Conservation (phyloP, 1,140 invertebrate genomes). For the Drosophila yakuba region DNA sequence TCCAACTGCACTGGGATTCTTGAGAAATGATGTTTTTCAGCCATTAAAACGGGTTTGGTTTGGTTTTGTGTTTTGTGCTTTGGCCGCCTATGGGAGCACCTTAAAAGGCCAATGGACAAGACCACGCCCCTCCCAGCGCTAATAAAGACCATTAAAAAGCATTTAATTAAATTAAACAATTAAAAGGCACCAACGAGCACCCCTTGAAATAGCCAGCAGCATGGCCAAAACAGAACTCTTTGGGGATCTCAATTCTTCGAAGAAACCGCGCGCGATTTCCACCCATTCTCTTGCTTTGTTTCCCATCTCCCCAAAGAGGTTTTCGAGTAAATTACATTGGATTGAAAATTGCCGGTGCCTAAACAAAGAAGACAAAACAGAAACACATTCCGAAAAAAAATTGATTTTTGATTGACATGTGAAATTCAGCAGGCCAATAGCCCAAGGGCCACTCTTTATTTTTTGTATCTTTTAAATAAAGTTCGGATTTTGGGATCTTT, state of each 20-base stretch:
- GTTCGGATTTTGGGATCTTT: slow-evolving; percentile 2
- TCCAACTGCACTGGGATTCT: slow-evolving; percentile 64
- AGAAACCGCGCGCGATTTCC: not conserved
- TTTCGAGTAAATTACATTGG: slow-evolving; percentile 38
- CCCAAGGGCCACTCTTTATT: slow-evolving; percentile 32
- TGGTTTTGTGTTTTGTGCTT: slow-evolving; percentile 10
- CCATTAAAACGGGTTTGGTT: slow-evolving; percentile 47
- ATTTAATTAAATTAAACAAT: slow-evolving; percentile 84
- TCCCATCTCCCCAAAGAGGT: slow-evolving; percentile 1
- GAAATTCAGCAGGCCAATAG: slow-evolving; percentile 74
- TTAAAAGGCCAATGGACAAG: slow-evolving; percentile 63
- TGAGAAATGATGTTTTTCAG: slow-evolving; percentile 49
- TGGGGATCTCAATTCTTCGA: slow-evolving; percentile 5
- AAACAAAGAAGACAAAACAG: slow-evolving; percentile 48
- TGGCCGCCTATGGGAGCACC: slow-evolving; percentile 46
- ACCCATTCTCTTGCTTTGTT: not conserved
- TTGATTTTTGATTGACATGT: slow-evolving; percentile 81
- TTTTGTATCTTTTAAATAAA: slow-evolving; percentile 14
- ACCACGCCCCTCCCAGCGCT: slow-evolving; percentile 40
- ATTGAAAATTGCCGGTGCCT: slow-evolving; percentile 46
- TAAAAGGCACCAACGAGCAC: slow-evolving; percentile 48
- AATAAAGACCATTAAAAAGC: slow-evolving; percentile 77
- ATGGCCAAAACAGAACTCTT: slow-evolving; percentile 15
- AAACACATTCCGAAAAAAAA: slow-evolving; percentile 39
- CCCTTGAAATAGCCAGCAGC: slow-evolving; percentile 42